Evolutionary conservation across 1,140 invertebrate genomes (phyloP).

Genomic region (Magallana ariakensis): DNA sequence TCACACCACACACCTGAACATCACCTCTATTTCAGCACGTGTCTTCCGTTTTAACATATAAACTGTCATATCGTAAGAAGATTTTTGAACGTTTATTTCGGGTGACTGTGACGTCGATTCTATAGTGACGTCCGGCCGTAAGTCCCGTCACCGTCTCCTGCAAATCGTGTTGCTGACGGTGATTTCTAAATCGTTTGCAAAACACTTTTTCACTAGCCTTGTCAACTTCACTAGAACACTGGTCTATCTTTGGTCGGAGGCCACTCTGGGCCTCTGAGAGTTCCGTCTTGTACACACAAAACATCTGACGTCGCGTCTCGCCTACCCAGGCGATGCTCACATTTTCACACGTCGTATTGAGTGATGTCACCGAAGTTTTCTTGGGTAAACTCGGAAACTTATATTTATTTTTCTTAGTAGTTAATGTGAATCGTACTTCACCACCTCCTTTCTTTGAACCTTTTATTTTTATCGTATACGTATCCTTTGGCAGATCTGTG

Average conservation of each 20-base stretch:
- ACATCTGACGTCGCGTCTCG: slow-evolving; percentile 71
- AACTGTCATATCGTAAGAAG: slow-evolving; percentile 32
- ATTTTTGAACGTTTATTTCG: slow-evolving; percentile 24
- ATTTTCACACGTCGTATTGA: slow-evolving; percentile 70
- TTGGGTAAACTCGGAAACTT: slow-evolving; percentile 69
- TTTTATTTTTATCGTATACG: slow-evolving; percentile 66
- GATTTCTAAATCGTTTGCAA: slow-evolving; percentile 54
- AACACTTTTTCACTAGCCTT: slow-evolving; percentile 48
- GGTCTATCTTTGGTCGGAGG: slow-evolving; percentile 56
- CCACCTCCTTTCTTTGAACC: slow-evolving; percentile 58
- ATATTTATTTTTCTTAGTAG: slow-evolving; percentile 60
- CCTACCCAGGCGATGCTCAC: slow-evolving; percentile 75
- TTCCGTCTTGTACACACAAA: slow-evolving; percentile 76
- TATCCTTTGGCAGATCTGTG: slow-evolving; percentile 60
- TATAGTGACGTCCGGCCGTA: slow-evolving; percentile 45
- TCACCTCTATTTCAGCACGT: slow-evolving; percentile 3
- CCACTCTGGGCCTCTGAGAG: slow-evolving; percentile 50
- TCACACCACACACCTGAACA: not conserved
- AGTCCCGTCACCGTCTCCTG: slow-evolving; percentile 51
- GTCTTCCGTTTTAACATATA: slow-evolving; percentile 1
- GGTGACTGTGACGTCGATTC: slow-evolving; percentile 54
- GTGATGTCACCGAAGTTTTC: slow-evolving; percentile 68
- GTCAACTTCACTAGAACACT: slow-evolving; percentile 44
- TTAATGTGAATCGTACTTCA: slow-evolving; percentile 63
- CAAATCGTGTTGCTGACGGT: slow-evolving; percentile 42